Base-by-base conservation (phyloP, 2,797 vertebrate species). In the Crenichthys baileyi region DNA sequence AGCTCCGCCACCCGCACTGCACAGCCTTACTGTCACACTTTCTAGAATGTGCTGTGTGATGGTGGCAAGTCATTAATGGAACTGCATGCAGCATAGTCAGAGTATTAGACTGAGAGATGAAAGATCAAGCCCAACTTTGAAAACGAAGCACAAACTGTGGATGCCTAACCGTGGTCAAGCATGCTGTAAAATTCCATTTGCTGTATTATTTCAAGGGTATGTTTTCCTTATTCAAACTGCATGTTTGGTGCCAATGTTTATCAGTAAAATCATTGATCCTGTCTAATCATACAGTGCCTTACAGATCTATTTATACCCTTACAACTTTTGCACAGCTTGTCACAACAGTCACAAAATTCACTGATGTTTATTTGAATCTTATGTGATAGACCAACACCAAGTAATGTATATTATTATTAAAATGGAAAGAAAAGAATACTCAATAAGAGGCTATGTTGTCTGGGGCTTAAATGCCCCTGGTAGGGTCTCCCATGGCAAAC, bases 1-100 rank as follows among this genome's bases (percentile, higher is more conserved):
- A 85, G 83, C 84, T 84, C 80, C 29, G 16, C 76, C 41, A 73
- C 82, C 76, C 67, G 51, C 81, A 84, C 77, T 13, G 74, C 78
- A 80, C 76, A 61, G 73, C 78, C 85, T 80, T 24, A 63, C 84
- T 72, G 79, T 88, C 84, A 89, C 87, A 81, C 84, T 87, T 80
- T 76, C 26, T 80, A 77, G 56, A 87, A 80, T 82, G 75, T 67
- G 77, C 82, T 79, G 70, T 29, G 72, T 44, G 78, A 73, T 78
- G n/a, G n/a, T 36, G 58, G 76, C 55, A 79, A 80, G 65, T 83
- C 83, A 83, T 76, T 80, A 65, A 78, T 20, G 67, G 79, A 80
- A 58, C 31, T 26, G 72, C 41, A 9, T 7, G 68, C 1, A 0
- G 74, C 77, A 6, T 13, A 46, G 48, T 75, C 20, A 26, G 72